Base-by-base conservation (phyloP, 2,888 invertebrate species). In the Nomada goodeniana region DNA sequence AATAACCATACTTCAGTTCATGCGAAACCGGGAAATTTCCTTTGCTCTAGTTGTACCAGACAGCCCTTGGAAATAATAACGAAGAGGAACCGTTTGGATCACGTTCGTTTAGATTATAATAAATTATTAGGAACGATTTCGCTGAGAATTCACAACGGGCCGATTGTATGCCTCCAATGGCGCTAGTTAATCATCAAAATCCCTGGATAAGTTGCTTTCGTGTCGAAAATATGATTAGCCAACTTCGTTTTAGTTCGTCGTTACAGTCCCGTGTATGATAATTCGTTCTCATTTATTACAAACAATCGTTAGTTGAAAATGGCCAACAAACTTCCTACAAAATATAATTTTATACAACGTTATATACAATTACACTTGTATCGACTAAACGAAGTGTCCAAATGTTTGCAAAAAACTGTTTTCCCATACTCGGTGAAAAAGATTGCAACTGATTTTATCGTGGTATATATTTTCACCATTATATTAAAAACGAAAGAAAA, bases 141-240 rank as follows among this genome's bases (percentile, higher is more conserved):
- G 15, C 13, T 15, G 11, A 23, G 15, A 13, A n/a, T 55, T 23
- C 9, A 47, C 20, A 4, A n/a, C n/a, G 44, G 20, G 7, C 10
- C 69, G 13, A 53, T 60, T 69, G 20, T 23, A 26, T 20, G 10
- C 47, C 53, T 57, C 11, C 9, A 47, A 59, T 60, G 15, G 15
- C 23, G 52, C 26, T 11, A 15, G n/a, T 47, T 77, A 55, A 74
- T 70, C 50, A 42, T 71, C 57, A 53, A 64, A 76, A 68, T 53
- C 5, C 55, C 50, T n/a, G 20, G n/a, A 20, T 72, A 75, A 70
- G 76, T 77, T 74, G 44, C 64, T 52, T 53, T 74, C 55, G 10
- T n/a, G 44, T 18, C 15, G 60, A 20, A 68, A 42, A 69, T 29
- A 57, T 50, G 44, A 77, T 68, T 60, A 23, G 53, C 5, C 47